Conservation (phyloP, 2,797 vertebrate species). For the Margarornis squamiger region DNA sequence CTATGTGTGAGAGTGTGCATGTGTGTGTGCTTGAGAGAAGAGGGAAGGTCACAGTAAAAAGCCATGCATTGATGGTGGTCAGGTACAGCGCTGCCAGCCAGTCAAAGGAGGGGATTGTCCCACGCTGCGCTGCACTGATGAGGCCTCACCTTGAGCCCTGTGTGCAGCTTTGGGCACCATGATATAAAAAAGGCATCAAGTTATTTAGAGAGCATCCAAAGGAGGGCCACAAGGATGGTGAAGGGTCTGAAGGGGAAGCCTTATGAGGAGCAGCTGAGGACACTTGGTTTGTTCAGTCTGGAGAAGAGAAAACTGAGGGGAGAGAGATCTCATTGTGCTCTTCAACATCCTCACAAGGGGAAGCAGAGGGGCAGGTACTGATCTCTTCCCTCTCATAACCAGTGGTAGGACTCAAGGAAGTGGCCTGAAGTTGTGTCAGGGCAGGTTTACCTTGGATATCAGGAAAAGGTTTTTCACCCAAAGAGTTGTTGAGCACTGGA, state of each 20-base stretch:
- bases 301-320: background rate
- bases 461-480: background rate
- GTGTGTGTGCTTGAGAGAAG: background rate
- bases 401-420: background rate
- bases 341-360: background rate
- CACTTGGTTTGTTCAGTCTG: background rate
- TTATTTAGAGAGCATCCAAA: background rate
- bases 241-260: background rate
- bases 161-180: accelerated
- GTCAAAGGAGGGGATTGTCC: background rate
- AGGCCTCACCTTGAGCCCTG: background rate
- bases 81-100: accelerated
- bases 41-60: background rate
- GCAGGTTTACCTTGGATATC: background rate
- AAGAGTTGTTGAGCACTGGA: accelerated
- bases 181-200: background rate
- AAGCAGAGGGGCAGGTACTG: background rate
- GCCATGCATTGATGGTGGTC: background rate
- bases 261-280: accelerated
- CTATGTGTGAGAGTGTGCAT: accelerated
- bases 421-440: background rate
- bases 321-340: background rate
- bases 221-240: background rate
- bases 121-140: background rate
- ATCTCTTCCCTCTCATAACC: background rate